Evolutionary conservation across 2,888 invertebrate genomes (phyloP).

Genomic region (Lepidochitona cinerea): DNA sequence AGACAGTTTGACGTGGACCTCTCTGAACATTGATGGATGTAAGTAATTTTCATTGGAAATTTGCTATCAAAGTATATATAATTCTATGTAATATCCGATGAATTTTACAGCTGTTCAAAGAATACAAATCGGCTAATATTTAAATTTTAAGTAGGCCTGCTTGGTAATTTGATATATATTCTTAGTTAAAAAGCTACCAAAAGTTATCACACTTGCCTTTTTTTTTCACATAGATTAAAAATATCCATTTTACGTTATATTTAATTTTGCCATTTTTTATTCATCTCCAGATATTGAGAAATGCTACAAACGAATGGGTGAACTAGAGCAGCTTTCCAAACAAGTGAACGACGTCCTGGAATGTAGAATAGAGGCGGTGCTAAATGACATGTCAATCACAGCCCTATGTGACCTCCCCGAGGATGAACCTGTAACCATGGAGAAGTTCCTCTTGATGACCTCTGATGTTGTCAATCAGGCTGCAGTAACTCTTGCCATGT

Average conservation of each 20-base stretch:
- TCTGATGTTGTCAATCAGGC: conserved; percentile 76
- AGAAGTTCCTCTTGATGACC: conserved; percentile 86
- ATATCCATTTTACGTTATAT: no score
- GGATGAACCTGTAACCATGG: conserved; percentile 88
- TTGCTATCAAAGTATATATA: no score
- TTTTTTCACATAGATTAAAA: no score
- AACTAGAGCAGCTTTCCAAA: conserved; percentile 65
- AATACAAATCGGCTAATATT: no score
- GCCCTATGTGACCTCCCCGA: conserved; percentile 85
- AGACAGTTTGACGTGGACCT: conserved; percentile 88
- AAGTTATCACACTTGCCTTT: no score
- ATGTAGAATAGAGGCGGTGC: conserved; percentile 89
- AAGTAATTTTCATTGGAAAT: no score
- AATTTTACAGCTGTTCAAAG: no score
- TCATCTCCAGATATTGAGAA: conserved; percentile 59
- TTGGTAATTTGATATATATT: no score
- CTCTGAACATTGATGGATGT: conserved; percentile 75
- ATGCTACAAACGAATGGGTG: conserved; percentile 58
- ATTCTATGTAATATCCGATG: no score
- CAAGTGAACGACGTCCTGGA: conserved; percentile 91
- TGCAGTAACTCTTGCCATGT: conserved; percentile 71
- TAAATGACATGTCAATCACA: conserved; percentile 89
- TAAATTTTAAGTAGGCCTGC: no score
- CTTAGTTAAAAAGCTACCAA: no score
- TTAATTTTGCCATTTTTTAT: no score